phyloP scores from a whole-genome alignment of 2,797 vertebrate species.

The Tachyglossus aculeatus region DNA sequence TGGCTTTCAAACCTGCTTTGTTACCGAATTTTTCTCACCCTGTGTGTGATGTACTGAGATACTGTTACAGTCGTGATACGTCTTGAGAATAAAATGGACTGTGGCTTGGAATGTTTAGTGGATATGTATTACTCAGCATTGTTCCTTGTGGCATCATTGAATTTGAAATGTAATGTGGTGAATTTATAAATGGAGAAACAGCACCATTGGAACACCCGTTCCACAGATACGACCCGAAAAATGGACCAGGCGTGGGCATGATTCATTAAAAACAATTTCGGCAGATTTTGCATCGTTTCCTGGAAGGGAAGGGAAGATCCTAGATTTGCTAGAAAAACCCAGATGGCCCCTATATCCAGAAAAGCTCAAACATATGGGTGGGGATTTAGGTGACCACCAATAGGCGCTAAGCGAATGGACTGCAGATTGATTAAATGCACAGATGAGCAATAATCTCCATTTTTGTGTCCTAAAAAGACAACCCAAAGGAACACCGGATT shows the following conservation, averaged over 20 bases:
- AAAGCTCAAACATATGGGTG: not conserved
- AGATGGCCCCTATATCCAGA: not conserved
- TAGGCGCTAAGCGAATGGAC: not conserved
- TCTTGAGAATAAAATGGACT: conserved; percentile 41
- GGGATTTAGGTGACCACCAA: not conserved
- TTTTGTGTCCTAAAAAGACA: not conserved
- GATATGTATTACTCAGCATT: not conserved
- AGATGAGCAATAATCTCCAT: not conserved
- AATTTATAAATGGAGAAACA: conserved; percentile 8
- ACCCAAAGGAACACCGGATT: not conserved
- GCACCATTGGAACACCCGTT: not conserved
- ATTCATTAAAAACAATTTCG: conserved; percentile 64
- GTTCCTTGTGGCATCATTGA: conserved; percentile 24
- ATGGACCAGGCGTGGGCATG: conserved; percentile 16
- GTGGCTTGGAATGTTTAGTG: conserved; percentile 1
- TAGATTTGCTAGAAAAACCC: not conserved
- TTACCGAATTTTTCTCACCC: conserved; percentile 42
- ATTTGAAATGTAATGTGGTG: not conserved
- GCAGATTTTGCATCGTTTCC: conserved; percentile 9
- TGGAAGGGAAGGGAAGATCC: no score
- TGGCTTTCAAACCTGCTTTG: conserved; percentile 63
- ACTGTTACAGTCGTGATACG: not conserved
- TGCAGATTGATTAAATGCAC: conserved; percentile 8
- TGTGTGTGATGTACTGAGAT: conserved; percentile 51
- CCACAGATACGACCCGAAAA: no score